Conservation (phyloP, 1,140 invertebrate species). For the Pseudobourletiella spinata region DNA sequence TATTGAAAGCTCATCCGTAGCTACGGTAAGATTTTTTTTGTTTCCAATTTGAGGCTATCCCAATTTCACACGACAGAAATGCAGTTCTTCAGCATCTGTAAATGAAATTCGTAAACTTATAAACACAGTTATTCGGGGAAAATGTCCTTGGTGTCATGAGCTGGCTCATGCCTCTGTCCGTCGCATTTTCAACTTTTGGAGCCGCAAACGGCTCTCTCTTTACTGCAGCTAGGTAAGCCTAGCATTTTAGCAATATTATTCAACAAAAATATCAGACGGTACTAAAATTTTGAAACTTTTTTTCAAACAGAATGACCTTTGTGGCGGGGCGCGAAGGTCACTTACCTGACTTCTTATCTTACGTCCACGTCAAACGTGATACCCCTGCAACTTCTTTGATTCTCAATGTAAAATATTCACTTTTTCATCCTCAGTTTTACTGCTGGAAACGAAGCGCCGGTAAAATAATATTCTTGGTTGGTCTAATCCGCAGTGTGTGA, state of each 20-base stretch:
- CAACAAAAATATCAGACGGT: neutral
- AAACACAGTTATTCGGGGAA: constrained; percentile 14
- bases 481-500: constrained; percentile 38
- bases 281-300: neutral
- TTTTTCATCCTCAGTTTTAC: neutral
- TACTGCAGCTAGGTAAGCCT: constrained; percentile 29
- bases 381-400: constrained; percentile 50
- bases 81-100: neutral
- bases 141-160: constrained; percentile 27
- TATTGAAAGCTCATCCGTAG: constrained; percentile 68
- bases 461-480: neutral
- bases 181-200: constrained; percentile 52
- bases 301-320: constrained; percentile 42
- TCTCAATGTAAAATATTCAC: constrained; percentile 42
- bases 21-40: constrained; percentile 53
- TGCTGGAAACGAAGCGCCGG: neutral
- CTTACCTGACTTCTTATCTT: constrained; percentile 48
- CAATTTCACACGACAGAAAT: neutral
- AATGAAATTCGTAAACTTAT: neutral
- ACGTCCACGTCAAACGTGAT: constrained; percentile 45
- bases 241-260: neutral
- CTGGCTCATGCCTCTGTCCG: constrained; percentile 47
- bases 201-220: constrained; percentile 53
- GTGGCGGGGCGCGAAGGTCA: constrained; percentile 51
- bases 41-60: neutral